Conservation (phyloP, 2,797 vertebrate species). For the Poecilia gillii region DNA sequence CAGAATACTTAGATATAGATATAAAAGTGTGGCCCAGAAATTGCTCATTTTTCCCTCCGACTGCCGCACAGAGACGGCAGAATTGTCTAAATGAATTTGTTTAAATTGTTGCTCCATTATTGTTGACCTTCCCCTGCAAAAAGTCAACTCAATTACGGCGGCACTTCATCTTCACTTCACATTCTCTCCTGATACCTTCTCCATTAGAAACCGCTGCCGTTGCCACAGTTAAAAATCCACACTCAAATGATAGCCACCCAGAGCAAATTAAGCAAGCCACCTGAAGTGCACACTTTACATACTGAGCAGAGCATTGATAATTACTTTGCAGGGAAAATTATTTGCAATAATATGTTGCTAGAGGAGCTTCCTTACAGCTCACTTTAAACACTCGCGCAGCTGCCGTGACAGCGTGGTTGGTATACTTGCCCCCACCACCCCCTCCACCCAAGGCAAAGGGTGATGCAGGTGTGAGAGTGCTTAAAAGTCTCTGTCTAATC, state of each 20-base stretch:
- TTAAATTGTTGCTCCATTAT: constrained; percentile 83
- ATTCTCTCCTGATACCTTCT: constrained; percentile 72
- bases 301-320: constrained; percentile 77
- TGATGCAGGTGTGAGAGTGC: constrained; percentile 78
- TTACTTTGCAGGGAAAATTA: constrained; percentile 81
- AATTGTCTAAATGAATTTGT: constrained; percentile 79
- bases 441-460: constrained; percentile 52
- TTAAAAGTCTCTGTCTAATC: constrained; percentile 76
- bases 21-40: constrained; percentile 71
- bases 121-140: constrained; percentile 82
- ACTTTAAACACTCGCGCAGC: constrained; percentile 77
- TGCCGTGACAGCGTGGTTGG: constrained; percentile 64
- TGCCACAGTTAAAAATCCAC: constrained; percentile 70
- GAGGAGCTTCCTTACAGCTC: constrained; percentile 68
- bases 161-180: constrained; percentile 74
- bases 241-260: constrained; percentile 71
- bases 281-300: constrained; percentile 81
- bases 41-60: constrained; percentile 58
- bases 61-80: constrained; percentile 53
- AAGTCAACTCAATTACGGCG: constrained; percentile 81
- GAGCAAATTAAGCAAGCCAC: constrained; percentile 76
- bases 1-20: constrained; percentile 32
- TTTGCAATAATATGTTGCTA: constrained; percentile 77
- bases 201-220: constrained; percentile 66
- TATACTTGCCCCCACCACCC: constrained; percentile 59